Base-by-base conservation (phyloP, 2,888 invertebrate genomes). In the Balanococcus diminutus region DNA sequence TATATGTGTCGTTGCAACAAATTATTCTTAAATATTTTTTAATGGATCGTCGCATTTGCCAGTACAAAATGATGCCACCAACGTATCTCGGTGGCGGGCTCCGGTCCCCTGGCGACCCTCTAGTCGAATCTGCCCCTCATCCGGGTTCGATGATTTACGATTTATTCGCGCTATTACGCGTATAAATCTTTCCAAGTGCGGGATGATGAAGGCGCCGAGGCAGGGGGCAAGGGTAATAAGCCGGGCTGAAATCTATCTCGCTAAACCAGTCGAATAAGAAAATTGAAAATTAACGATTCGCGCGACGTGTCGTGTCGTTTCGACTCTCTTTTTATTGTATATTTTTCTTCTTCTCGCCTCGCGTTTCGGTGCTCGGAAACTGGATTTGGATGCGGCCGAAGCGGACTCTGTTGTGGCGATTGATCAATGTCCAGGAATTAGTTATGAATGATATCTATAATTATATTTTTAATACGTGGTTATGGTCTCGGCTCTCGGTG, bases 1-100 rank as follows among this genome's bases (percentile, higher is more conserved):
- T 79, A 36, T 79, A 79, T 79, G 75, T 36, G 75, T 36, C 75
- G 75, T 79, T 79, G 75, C 19, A 79, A 79, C 75, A 36, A 79
- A 79, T 79, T 79, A 79, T 79, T 79, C 75, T 79, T 79, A 79
- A 79, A 79, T 79, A 79, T 79, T 79, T 79, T 79, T 36, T 79
- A 79, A 79, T 79, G 75, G 75, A 79, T 79, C 4, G 67, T 79
- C 75, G 75, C 36, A 79, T 79, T 79, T 67, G 67, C 67, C 28
- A 22, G n/a, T 22, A 56, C 56, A 22, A 56, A 56, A 56, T 56
- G 56, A 3, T 28, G 16, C 28, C 28, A 67, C 67, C 67, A 28
- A 25, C 67, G 67, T 61, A 9, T 61, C 25, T 16, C 2, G 16
- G 61, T 25, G 61, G 25, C 61, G 5, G 25, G 9, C 1, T 25